Conservation (phyloP, 53 echinoderm and acorn worm species). For the Actinopyga echinites region DNA sequence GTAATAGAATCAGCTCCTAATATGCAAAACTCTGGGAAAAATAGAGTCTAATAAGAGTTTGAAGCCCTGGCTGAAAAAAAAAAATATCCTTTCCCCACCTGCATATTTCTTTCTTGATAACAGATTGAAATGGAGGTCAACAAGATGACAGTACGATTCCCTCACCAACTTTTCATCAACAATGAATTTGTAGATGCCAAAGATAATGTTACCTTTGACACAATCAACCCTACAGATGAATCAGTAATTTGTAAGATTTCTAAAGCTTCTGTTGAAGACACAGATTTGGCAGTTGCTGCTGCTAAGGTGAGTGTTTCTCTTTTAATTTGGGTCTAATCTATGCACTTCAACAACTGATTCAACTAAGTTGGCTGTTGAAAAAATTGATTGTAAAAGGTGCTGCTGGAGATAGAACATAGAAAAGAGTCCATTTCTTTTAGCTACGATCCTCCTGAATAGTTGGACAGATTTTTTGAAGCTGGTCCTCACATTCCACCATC, state of each 20-base stretch:
- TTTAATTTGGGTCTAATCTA: too few relatives aligned
- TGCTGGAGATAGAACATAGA: background rate
- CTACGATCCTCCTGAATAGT: too few relatives aligned
- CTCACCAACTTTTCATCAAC: slow-evolving; percentile 96
- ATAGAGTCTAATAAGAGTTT: too few relatives aligned
- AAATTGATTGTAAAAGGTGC: background rate
- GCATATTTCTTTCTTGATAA: too few relatives aligned
- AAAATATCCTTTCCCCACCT: too few relatives aligned
- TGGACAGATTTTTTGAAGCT: too few relatives aligned
- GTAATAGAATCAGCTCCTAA: too few relatives aligned
- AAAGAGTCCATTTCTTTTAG: too few relatives aligned
- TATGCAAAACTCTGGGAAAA: too few relatives aligned
- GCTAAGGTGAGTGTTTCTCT: slow-evolving; percentile 71
- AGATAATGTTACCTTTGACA: slow-evolving; percentile 80
- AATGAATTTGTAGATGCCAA: slow-evolving; percentile 90
- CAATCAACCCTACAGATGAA: slow-evolving; percentile 93
- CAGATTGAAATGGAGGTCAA: slow-evolving; percentile 94
- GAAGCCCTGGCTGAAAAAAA: too few relatives aligned
- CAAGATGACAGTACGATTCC: slow-evolving; percentile 86
- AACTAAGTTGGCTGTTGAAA: background rate
- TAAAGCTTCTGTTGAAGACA: slow-evolving; percentile 83
- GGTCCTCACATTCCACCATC: too few relatives aligned
- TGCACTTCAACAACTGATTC: slow-evolving; percentile 2
- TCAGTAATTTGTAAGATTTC: slow-evolving; percentile 90
- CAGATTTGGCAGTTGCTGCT: slow-evolving; percentile 78